phyloP scores from a whole-genome alignment of 2,797 vertebrate species.

The Arnoldichthys spilopterus region DNA sequence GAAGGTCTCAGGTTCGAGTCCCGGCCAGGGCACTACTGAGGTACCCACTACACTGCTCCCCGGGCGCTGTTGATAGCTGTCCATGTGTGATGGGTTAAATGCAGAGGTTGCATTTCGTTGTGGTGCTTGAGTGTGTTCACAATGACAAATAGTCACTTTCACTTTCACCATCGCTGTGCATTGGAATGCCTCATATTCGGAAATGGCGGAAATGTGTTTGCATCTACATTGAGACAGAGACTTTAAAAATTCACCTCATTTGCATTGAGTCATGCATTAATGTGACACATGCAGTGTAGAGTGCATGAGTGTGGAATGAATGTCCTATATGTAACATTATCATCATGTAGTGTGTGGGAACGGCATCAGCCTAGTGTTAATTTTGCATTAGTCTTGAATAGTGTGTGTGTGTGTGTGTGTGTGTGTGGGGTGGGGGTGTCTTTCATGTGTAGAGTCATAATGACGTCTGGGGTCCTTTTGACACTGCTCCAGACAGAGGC shows the following conservation, averaged over 20 bases:
- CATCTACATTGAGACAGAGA: not conserved
- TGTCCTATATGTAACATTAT: not conserved
- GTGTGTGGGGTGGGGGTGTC: not conserved
- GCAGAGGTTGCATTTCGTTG: too few relatives aligned
- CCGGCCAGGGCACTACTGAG: too few relatives aligned
- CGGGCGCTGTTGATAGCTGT: too few relatives aligned
- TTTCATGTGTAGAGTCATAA: not conserved
- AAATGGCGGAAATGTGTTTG: not conserved
- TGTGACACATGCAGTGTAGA: not conserved
- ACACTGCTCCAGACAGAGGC: constrained; percentile 11
- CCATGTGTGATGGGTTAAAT: too few relatives aligned
- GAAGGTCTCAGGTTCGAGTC: too few relatives aligned
- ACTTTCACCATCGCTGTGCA: not conserved
- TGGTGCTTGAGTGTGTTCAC: too few relatives aligned
- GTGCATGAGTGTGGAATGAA: not conserved
- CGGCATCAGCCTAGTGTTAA: not conserved
- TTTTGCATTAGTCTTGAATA: not conserved
- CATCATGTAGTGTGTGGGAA: not conserved
- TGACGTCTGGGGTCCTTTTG: not conserved
- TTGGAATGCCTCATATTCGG: not conserved
- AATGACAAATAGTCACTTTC: too few relatives aligned
- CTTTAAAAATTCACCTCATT: not conserved
- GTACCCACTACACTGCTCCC: too few relatives aligned
- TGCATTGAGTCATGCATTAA: not conserved
- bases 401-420: not conserved